Evolutionary conservation across 2,888 invertebrate species (phyloP), one percentile per base, ranked within the genome.

Genomic region (Galeruca laticollis): DNA sequence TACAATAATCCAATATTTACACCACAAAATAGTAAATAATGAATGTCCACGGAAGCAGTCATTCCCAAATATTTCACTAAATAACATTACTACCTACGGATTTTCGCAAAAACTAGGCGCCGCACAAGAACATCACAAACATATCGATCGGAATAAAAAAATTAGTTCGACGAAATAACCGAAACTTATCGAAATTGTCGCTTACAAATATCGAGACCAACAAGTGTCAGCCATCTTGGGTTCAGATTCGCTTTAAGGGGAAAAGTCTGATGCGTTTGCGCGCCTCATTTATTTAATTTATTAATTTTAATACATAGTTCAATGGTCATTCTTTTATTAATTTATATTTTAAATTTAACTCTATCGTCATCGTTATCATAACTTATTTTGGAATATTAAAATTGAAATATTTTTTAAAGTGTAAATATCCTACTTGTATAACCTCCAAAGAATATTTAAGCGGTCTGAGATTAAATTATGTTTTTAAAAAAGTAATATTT

Each of bases 301-400:
- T 90, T 31, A 95, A 84, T 71, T 93, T 88, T 84, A 96, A 94
- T 47, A 15, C 47, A 47, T 85, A 94, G 95, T 70, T 61, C 65
- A 70, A 60, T 69, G 64, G 51, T 64, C 43, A 64, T 69, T 66
- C 37, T 40, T 60, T 66, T 43, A 31, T 64, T 52, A 59, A 59
- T 66, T 60, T 56, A 49, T 51, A 66, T 66, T 59, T 43, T 59
- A 59, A 21, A 66, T 56, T 63, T 54, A 57, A 47, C 47, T 47
- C 18, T 18, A 49, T 9, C 52, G 52, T 26, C 26, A 52, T 52
- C 18, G 52, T 26, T 21, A 52, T 52, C 18, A 47, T 47, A 47
- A 47, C 18, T 47, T 47, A 15, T 18, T 15, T 18, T 47, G 15
- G 47, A 47, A 10, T 47, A 15, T 47, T 15, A 47, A 9, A 47